A percentile compares a stretch with the other conserved stretches of the same genome.
Conservation (phyloP, 2,113 vertebrate species). For the Oncorhynchus nerka region DNA sequence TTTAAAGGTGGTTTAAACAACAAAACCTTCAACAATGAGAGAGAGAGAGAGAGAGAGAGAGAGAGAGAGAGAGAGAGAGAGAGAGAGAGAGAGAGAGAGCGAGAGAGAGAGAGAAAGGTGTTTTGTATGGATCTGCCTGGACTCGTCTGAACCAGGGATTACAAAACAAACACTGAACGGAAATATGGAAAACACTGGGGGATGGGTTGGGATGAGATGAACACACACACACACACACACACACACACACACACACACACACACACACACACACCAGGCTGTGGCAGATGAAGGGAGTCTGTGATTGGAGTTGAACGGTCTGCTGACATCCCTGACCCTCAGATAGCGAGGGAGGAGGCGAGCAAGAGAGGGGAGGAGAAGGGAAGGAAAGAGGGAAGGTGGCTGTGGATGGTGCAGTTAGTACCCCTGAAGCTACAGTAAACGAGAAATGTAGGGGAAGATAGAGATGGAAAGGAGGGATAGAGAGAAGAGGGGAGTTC, state of each 20-base stretch:
- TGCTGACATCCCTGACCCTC: constrained; percentile 61
- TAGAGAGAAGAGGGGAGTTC: not conserved
- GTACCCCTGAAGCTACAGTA: too few relatives aligned
- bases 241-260: not conserved
- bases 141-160: constrained; percentile 33
- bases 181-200: constrained; percentile 14
- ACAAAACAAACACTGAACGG: constrained; percentile 1
- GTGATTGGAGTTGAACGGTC: constrained; percentile 65
- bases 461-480: not conserved
- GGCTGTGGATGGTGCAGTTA: not conserved
- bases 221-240: not conserved
- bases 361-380: not conserved
- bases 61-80: not conserved
- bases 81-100: constrained; percentile 5
- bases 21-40: not conserved
- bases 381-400: not conserved
- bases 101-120: constrained; percentile 4
- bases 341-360: constrained; percentile 48
- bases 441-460: not conserved
- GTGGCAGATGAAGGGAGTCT: constrained; percentile 60
- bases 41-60: constrained; percentile 10
- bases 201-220: not conserved
- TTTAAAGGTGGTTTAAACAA: not conserved
- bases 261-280: constrained; percentile 4
- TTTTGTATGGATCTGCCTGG: constrained; percentile 22